Percentiles rank a stretch among this genome's conserved stretches.
Evolutionary conservation across 2,113 vertebrate species (phyloP).

Genomic region (Hassar affinis): DNA sequence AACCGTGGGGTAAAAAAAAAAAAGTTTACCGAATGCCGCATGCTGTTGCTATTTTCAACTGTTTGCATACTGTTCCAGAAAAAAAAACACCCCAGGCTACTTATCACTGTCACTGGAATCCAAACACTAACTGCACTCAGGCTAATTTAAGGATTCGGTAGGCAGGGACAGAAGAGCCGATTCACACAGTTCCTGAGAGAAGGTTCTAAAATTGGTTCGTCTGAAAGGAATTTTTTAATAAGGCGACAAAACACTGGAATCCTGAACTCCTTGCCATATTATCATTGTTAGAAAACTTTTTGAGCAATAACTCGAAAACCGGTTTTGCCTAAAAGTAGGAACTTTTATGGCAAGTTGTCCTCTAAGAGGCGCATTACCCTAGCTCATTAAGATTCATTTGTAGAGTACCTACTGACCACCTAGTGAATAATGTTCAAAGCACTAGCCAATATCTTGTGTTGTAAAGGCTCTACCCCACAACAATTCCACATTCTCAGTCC

Average conservation of each 20-base stretch:
- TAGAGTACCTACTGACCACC: too few relatives aligned
- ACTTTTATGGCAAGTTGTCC: too few relatives aligned
- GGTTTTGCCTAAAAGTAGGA: too few relatives aligned
- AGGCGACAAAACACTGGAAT: background rate
- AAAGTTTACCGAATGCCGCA: constrained; percentile 38
- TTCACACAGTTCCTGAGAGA: background rate
- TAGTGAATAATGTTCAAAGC: too few relatives aligned
- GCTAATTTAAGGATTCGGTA: constrained; percentile 27
- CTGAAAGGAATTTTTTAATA: constrained; percentile 9
- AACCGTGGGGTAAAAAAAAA: constrained; percentile 22
- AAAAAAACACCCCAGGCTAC: constrained; percentile 6
- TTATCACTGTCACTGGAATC: constrained; percentile 22
- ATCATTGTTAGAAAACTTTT: too few relatives aligned
- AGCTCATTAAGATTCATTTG: too few relatives aligned
- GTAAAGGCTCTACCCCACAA: too few relatives aligned
- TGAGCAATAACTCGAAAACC: too few relatives aligned
- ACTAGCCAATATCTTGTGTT: too few relatives aligned
- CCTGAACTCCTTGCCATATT: background rate
- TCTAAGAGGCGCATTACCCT: too few relatives aligned
- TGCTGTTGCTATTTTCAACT: constrained; percentile 40
- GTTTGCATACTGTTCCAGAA: constrained; percentile 14
- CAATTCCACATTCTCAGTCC: too few relatives aligned
- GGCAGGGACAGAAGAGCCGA: background rate
- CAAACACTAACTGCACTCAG: constrained; percentile 14
- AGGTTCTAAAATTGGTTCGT: background rate